A percentile compares a stretch with the other conserved stretches of the same genome.
These are phyloP conservation scores for Diorhabda sublineata DNA, from an alignment of 1,140 invertebrate species.

Conservation along the genomic window DNA sequence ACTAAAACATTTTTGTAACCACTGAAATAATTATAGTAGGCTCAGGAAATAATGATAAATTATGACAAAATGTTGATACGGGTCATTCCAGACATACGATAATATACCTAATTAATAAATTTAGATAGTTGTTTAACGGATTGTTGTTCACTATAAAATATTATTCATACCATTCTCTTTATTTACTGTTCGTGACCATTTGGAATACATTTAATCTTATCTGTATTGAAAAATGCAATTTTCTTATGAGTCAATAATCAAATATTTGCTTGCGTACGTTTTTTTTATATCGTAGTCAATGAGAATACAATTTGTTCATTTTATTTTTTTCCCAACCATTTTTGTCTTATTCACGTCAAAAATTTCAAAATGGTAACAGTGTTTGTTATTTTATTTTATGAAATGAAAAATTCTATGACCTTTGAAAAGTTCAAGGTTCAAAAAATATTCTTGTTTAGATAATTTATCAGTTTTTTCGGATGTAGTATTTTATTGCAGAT, in stretches of 20 bases:
- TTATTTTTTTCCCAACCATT: too few species aligned
- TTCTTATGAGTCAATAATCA: too few species aligned
- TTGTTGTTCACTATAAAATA: not conserved
- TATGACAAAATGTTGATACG: conserved; percentile 17
- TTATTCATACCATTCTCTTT: too few species aligned
- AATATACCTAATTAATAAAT: conserved; percentile 13
- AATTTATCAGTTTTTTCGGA: not conserved
- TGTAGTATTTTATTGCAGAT: not conserved
- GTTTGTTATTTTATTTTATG: not conserved
- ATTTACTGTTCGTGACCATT: too few species aligned
- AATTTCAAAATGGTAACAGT: too few species aligned
- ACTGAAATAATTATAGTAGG: conserved; percentile 16
- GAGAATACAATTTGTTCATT: too few species aligned
- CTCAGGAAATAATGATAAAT: conserved; percentile 21
- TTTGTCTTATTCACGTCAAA: too few species aligned
- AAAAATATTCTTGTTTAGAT: not conserved
- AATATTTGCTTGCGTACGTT: too few species aligned
- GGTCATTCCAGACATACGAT: conserved; percentile 12
- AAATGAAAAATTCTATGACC: not conserved
- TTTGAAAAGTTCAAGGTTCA: not conserved
- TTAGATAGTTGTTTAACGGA: conserved; percentile 8
- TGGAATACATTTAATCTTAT: too few species aligned
- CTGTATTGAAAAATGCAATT: too few species aligned
- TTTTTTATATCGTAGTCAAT: too few species aligned
- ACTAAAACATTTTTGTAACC: conserved; percentile 13